Conservation (phyloP, 2,888 invertebrate species). For the Plemyria rubiginata region DNA sequence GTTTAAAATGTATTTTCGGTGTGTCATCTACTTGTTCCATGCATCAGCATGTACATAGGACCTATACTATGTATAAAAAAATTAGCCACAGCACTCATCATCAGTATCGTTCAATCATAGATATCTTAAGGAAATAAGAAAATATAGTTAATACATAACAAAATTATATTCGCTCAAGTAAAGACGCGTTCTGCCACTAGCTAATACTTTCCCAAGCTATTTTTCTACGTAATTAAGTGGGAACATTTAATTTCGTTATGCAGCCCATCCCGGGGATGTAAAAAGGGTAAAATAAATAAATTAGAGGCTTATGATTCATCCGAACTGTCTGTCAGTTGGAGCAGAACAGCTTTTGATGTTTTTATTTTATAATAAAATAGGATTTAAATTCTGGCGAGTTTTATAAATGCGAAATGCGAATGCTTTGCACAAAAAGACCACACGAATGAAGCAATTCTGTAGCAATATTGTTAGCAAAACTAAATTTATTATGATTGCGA, state of each 20-base stretch:
- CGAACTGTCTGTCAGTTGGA: constrained; percentile 17
- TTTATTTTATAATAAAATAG: not conserved
- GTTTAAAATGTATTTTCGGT: too few relatives aligned
- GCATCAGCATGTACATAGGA: too few relatives aligned
- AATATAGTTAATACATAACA: too few relatives aligned
- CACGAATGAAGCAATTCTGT: not conserved
- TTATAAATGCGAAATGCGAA: not conserved
- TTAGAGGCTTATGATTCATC: constrained; percentile 18
- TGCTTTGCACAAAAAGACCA: not conserved
- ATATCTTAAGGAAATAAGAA: too few relatives aligned
- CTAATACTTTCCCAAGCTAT: constrained; percentile 9
- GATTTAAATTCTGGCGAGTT: not conserved
- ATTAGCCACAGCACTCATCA: too few relatives aligned
- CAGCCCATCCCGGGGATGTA: constrained; percentile 26
- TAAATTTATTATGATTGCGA: not conserved
- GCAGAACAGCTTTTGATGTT: constrained; percentile 3
- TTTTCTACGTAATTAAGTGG: constrained; percentile 32
- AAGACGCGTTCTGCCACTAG: constrained; percentile 3
- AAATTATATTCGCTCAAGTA: not conserved
- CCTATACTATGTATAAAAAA: too few relatives aligned
- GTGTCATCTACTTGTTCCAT: too few relatives aligned
- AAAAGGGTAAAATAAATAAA: constrained; percentile 24
- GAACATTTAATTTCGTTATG: constrained; percentile 34
- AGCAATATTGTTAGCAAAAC: not conserved
- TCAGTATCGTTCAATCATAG: too few relatives aligned